These are phyloP conservation scores for Petrocephalus sullivani DNA, from an alignment of 2,797 vertebrate species.

Conservation along the genomic window DNA sequence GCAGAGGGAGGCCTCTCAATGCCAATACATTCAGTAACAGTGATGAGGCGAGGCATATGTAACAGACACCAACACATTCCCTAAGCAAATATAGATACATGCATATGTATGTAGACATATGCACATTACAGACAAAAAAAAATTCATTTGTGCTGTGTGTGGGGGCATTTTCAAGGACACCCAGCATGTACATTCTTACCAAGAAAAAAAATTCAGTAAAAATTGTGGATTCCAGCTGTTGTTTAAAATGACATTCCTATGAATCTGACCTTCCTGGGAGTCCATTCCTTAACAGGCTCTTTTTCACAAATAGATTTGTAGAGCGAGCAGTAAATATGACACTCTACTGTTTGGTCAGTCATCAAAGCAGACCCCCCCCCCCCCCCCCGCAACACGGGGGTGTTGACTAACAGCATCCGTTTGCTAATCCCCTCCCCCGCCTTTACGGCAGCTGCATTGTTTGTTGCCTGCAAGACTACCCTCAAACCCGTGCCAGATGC, in stretches of 20 bases:
- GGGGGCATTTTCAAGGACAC: not conserved
- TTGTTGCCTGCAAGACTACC: not conserved
- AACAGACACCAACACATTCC: not conserved
- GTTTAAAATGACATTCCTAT: not conserved
- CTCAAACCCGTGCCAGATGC: not conserved
- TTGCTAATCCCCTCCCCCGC: not conserved
- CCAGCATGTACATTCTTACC: not conserved
- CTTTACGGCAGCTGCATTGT: not conserved
- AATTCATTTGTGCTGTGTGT: not conserved
- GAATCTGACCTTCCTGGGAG: not conserved
- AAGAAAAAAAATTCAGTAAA: not conserved
- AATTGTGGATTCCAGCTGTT: not conserved
- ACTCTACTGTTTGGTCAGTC: not conserved
- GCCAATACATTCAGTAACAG: not conserved
- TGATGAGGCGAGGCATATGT: not conserved
- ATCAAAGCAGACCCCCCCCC: not conserved
- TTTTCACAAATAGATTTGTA: not conserved
- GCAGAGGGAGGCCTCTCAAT: not conserved
- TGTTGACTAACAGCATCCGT: not conserved
- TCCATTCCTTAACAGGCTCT: not conserved
- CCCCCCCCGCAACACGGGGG: not conserved
- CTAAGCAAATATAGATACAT: not conserved
- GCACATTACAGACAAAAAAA: not conserved
- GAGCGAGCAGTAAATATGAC: not conserved
- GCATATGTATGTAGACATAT: not conserved